These are phyloP conservation scores for Peucedramus taeniatus DNA, from an alignment of 2,113 vertebrate genomes.

Conservation along the genomic window DNA sequence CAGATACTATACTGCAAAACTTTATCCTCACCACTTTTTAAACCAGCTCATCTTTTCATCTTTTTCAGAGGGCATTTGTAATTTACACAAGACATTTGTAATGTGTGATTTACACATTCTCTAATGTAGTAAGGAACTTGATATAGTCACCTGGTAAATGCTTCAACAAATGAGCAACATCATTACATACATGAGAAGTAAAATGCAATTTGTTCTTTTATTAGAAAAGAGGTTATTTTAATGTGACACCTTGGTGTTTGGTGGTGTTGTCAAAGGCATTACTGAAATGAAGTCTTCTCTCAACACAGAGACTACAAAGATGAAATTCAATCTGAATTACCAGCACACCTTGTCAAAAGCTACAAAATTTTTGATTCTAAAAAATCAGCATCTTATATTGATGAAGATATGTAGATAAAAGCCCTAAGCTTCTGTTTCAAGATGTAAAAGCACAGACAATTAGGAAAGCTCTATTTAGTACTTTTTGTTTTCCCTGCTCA, in stretches of 20 bases:
- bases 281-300: background rate
- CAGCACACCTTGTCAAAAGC: background rate
- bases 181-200: background rate
- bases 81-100: background rate
- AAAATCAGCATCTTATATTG: background rate
- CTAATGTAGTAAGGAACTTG: background rate
- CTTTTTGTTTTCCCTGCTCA: background rate
- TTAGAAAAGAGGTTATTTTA: background rate
- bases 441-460: background rate
- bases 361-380: background rate
- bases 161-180: background rate
- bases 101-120: no score
- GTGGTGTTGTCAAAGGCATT: background rate
- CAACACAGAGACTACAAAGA: background rate
- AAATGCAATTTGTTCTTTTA: background rate
- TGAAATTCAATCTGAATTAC: background rate
- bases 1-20: background rate
- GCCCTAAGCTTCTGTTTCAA: background rate
- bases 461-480: background rate
- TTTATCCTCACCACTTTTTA: background rate
- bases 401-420: background rate
- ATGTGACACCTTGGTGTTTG: background rate
- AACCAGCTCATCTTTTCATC: background rate
- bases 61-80: background rate
- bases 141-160: background rate